Percentiles rank a stretch among this genome's conserved stretches.
phyloP scores from a whole-genome alignment of 1,140 invertebrate species.

The Drosophila littoralis region DNA sequence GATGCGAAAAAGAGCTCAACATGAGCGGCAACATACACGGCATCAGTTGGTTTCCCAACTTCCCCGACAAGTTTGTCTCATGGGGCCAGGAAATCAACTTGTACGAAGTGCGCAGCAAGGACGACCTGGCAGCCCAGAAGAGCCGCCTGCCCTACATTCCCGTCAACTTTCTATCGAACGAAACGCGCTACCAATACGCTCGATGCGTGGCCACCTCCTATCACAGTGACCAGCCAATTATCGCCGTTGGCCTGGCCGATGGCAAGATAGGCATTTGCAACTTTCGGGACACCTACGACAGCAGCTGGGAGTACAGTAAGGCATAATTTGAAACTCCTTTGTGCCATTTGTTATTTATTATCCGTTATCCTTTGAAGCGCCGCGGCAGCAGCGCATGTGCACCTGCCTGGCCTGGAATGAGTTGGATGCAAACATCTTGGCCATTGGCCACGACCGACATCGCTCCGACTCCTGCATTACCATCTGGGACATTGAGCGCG shows the following conservation, averaged over 20 bases:
- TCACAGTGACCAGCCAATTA: slow-evolving; percentile 87
- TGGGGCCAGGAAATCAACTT: slow-evolving; percentile 94
- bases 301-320: slow-evolving; percentile 80
- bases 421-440: slow-evolving; percentile 92
- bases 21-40: slow-evolving; percentile 87
- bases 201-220: slow-evolving; percentile 80
- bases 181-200: slow-evolving; percentile 80
- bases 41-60: slow-evolving; percentile 92
- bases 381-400: slow-evolving; percentile 92
- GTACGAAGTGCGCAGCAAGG: slow-evolving; percentile 89
- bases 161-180: slow-evolving; percentile 74
- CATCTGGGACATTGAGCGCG: slow-evolving; percentile 90
- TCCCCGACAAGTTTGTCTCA: slow-evolving; percentile 92
- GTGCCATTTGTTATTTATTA: neutral
- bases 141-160: slow-evolving; percentile 73
- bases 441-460: slow-evolving; percentile 94
- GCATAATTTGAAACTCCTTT: neutral
- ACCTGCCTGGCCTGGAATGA: slow-evolving; percentile 95
- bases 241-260: slow-evolving; percentile 94
- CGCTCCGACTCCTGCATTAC: slow-evolving; percentile 92
- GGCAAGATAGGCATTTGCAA: slow-evolving; percentile 93
- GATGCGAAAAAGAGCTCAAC: slow-evolving; percentile 24
- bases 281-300: slow-evolving; percentile 88
- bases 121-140: slow-evolving; percentile 42
- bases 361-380: slow-evolving; percentile 85